Conservation (phyloP, 2,888 invertebrate genomes). For the Campopleginae sp. region DNA sequence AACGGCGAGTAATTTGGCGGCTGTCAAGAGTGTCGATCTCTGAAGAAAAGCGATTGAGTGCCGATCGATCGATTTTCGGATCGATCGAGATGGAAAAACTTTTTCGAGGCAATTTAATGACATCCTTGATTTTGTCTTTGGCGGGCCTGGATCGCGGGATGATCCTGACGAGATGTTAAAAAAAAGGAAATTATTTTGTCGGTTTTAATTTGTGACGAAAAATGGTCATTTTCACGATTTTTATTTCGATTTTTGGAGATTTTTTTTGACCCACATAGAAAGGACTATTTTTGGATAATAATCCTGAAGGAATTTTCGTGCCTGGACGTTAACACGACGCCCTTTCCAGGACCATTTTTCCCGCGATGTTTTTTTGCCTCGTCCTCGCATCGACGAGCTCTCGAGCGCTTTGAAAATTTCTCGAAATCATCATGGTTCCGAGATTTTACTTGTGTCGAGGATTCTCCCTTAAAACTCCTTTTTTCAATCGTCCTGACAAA, state of each 20-base stretch:
- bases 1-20: not conserved
- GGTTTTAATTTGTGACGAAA: not conserved
- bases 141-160: slow-evolving; percentile 28
- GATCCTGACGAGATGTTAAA: not conserved
- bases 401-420: not conserved
- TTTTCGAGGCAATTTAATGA: slow-evolving; percentile 21
- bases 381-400: not conserved
- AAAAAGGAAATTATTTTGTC: not conserved
- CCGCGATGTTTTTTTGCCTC: slow-evolving; percentile 3
- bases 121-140: slow-evolving; percentile 51
- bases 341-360: slow-evolving; percentile 20
- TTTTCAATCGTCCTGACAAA: not conserved
- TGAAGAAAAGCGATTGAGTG: not conserved
- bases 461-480: not conserved
- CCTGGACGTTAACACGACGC: slow-evolving; percentile 31
- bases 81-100: slow-evolving; percentile 14
- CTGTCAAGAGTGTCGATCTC: not conserved
- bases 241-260: not conserved
- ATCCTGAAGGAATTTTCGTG: slow-evolving; percentile 4
- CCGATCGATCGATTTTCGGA: slow-evolving; percentile 29
- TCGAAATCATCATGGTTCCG: not conserved
- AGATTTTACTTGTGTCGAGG: not conserved
- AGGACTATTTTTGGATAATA: not conserved
- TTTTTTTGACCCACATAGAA: not conserved
- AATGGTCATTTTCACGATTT: not conserved